Evolutionary conservation across 2,888 invertebrate species (phyloP).

Genomic region (Malachius bipustulatus): DNA sequence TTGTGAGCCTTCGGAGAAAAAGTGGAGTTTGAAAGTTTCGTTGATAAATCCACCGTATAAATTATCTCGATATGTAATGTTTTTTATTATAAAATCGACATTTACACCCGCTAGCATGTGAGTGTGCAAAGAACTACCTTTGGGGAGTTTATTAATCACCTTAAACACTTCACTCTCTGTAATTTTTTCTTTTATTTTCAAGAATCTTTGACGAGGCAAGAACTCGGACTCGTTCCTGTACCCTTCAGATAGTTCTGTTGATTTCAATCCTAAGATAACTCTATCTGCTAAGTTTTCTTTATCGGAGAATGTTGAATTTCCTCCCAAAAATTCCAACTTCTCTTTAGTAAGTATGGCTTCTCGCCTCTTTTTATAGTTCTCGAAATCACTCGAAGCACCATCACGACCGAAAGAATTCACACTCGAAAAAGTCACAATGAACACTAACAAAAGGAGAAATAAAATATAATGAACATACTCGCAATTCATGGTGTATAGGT

Average conservation of each 20-base stretch:
- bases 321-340: neutral
- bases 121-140: slow-evolving; percentile 59
- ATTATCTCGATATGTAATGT: slow-evolving; percentile 49
- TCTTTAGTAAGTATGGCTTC: too few relatives aligned
- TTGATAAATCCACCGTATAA: slow-evolving; percentile 40
- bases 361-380: too few relatives aligned
- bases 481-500: too few relatives aligned
- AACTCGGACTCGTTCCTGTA: slow-evolving; percentile 35
- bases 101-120: slow-evolving; percentile 55
- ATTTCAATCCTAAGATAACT: slow-evolving; percentile 20
- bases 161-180: slow-evolving; percentile 51
- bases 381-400: too few relatives aligned
- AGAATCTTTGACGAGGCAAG: slow-evolving; percentile 54
- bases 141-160: slow-evolving; percentile 58
- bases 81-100: slow-evolving; percentile 46
- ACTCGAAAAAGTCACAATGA: too few relatives aligned
- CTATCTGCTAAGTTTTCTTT: neutral
- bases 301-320: neutral
- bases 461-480: too few relatives aligned
- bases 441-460: too few relatives aligned
- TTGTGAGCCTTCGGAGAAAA: slow-evolving; percentile 25
- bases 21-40: slow-evolving; percentile 31
- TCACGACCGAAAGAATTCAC: too few relatives aligned
- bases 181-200: slow-evolving; percentile 47
- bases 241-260: slow-evolving; percentile 24